These are phyloP conservation scores for Parasteatoda tepidariorum DNA, from an alignment of 1,140 invertebrate species.

Conservation along the genomic window DNA sequence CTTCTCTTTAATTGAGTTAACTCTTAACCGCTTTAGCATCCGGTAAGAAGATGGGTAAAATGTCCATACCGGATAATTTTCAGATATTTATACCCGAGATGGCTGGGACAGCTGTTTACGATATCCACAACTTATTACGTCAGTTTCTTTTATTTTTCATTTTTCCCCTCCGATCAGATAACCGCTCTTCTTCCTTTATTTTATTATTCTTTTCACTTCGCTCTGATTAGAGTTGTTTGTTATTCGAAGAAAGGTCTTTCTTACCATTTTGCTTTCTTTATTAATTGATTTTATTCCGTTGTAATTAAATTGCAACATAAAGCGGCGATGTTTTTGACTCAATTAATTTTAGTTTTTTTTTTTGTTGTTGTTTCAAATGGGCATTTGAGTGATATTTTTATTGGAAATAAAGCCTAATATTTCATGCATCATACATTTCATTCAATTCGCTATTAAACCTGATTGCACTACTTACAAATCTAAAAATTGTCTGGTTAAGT, in stretches of 20 bases:
- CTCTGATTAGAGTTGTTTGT: conserved; percentile 44
- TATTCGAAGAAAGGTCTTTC: not conserved
- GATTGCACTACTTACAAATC: too few species aligned
- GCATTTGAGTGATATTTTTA: too few species aligned
- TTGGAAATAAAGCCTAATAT: too few species aligned
- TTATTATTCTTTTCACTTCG: conserved; percentile 21
- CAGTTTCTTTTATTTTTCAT: conserved; percentile 5
- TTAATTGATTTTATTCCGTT: too few species aligned
- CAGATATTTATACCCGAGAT: conserved; percentile 16
- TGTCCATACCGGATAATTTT: not conserved
- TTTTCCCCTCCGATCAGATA: conserved; percentile 27
- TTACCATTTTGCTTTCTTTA: too few species aligned
- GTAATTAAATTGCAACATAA: too few species aligned
- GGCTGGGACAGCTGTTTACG: conserved; percentile 20
- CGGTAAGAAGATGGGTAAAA: not conserved
- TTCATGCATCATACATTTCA: too few species aligned
- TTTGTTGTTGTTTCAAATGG: too few species aligned
- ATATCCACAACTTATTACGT: conserved; percentile 21
- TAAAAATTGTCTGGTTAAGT: too few species aligned
- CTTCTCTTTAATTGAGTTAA: not conserved
- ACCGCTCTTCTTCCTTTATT: conserved; percentile 7
- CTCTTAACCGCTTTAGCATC: not conserved
- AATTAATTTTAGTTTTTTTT: too few species aligned
- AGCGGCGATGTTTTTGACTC: too few species aligned
- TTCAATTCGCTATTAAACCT: too few species aligned